phyloP scores from a whole-genome alignment of 2,888 invertebrate genomes.

The Zaprionus bogoriensis region DNA sequence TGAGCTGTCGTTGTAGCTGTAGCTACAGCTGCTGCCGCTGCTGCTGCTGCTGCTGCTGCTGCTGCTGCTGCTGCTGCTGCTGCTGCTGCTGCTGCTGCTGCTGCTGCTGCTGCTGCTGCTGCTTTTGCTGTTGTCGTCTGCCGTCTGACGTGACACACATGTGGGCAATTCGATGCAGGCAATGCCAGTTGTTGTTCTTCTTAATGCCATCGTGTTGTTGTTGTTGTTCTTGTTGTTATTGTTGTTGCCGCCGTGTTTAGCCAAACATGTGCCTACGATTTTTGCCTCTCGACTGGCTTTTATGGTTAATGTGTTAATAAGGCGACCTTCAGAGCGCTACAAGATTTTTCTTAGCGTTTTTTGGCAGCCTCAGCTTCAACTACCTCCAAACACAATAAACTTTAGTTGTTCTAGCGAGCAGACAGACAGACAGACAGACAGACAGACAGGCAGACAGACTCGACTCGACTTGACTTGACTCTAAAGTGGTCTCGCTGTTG shows the following conservation, averaged over 20 bases:
- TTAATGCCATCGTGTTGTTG: constrained; percentile 28
- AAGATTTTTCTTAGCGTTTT: constrained; percentile 46
- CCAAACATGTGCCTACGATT: constrained; percentile 53
- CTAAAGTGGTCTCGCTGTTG: not conserved
- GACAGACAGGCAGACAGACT: too few relatives aligned
- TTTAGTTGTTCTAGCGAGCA: constrained; percentile 18
- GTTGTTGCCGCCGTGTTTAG: constrained; percentile 38
- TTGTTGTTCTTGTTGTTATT: constrained; percentile 21
- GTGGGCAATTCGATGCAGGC: constrained; percentile 73
- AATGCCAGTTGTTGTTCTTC: constrained; percentile 33
- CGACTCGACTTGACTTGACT: too few relatives aligned
- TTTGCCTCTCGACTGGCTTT: constrained; percentile 59
- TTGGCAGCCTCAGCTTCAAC: constrained; percentile 22
- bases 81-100: constrained; percentile 36
- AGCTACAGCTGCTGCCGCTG: constrained; percentile 36
- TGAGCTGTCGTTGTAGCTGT: constrained; percentile 16
- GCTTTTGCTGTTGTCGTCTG: constrained; percentile 68
- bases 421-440: too few relatives aligned
- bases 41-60: constrained; percentile 14
- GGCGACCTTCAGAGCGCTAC: constrained; percentile 63
- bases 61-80: constrained; percentile 16
- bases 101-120: constrained; percentile 16
- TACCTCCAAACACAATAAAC: constrained; percentile 27
- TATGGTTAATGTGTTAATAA: constrained; percentile 78
- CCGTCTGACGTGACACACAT: constrained; percentile 76